Percentiles rank a stretch among this genome's conserved stretches.
Conservation (phyloP, 2,113 vertebrate genomes). For the Notothenia rossii region DNA sequence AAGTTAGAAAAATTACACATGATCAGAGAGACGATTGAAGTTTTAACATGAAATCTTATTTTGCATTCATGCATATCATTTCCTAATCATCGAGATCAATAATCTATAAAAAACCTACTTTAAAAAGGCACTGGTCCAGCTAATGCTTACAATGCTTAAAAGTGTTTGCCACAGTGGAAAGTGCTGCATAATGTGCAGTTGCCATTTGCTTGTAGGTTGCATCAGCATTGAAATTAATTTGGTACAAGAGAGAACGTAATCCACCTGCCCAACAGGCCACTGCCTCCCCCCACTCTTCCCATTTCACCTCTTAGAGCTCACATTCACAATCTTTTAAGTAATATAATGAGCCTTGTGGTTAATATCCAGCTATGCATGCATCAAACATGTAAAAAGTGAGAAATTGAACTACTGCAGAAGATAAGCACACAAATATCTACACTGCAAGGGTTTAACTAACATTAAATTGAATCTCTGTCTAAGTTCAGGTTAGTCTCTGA, state of each 20-base stretch:
- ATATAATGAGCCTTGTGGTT: no score
- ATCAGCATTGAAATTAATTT: conserved; percentile 6
- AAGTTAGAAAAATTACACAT: no score
- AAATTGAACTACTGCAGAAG: no score
- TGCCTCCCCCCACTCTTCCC: neutral
- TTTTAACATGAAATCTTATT: neutral
- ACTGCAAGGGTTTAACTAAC: no score
- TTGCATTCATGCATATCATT: neutral
- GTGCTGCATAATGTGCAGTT: neutral
- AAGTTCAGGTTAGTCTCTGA: neutral
- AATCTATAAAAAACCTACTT: neutral
- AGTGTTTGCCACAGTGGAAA: neutral
- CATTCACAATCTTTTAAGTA: no score
- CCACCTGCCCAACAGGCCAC: neutral
- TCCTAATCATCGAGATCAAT: neutral
- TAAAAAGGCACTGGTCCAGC: neutral
- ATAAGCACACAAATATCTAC: no score
- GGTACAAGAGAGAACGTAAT: neutral
- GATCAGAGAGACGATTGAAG: no score
- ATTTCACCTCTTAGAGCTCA: no score
- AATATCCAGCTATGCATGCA: no score
- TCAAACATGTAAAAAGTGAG: no score
- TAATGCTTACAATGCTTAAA: neutral
- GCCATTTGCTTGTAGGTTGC: neutral
- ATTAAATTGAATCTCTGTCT: no score